Conservation (phyloP, 2,888 invertebrate species). For the Proisotoma minuta region DNA sequence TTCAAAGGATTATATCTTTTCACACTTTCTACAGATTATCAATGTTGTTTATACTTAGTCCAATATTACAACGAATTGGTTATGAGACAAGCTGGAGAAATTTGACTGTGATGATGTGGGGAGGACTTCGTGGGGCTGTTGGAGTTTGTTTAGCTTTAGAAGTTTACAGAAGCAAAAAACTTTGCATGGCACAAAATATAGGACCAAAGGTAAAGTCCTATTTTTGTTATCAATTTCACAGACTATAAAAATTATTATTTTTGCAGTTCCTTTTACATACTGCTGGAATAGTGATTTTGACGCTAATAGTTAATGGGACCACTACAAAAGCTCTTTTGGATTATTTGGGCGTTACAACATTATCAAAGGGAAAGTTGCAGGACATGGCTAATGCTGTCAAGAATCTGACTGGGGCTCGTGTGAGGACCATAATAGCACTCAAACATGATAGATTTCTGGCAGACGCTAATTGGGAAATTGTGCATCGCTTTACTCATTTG, state of each 20-base stretch:
- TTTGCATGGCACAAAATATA: conserved; percentile 37
- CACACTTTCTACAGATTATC: conserved; percentile 46
- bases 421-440: conserved; percentile 57
- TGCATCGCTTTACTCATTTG: conserved; percentile 57
- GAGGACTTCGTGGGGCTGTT: conserved; percentile 60
- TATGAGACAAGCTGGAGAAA: conserved; percentile 60
- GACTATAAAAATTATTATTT: background rate
- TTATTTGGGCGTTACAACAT: conserved; percentile 55
- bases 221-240: too few species aligned
- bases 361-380: conserved; percentile 56
- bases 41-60: conserved; percentile 56
- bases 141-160: conserved; percentile 59
- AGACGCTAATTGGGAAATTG: conserved; percentile 62
- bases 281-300: conserved; percentile 58
- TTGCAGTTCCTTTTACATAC: conserved; percentile 56
- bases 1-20: background rate
- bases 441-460: conserved; percentile 63
- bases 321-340: conserved; percentile 56
- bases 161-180: conserved; percentile 54
- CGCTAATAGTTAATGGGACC: conserved; percentile 59
- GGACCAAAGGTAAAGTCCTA: conserved; percentile 39
- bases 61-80: conserved; percentile 56
- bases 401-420: conserved; percentile 54
- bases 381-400: conserved; percentile 59
- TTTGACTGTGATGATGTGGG: conserved; percentile 60